Evolutionary conservation across 2,888 invertebrate species (phyloP), one percentile per base, ranked within the genome.

Genomic region (Teleiodes luculella): DNA sequence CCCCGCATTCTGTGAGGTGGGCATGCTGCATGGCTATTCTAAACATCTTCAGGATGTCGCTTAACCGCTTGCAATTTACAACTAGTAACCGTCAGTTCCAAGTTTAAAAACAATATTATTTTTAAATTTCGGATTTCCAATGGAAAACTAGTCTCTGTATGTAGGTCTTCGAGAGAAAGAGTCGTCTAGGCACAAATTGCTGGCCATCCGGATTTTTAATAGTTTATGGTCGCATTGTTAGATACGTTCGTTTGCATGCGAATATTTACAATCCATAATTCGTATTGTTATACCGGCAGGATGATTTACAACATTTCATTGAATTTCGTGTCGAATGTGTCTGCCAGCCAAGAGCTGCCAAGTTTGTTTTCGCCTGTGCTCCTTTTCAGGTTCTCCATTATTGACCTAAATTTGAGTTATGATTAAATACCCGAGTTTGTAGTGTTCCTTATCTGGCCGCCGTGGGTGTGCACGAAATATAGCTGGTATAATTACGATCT

Each of bases 401-500:
- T 78, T 80, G 78, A 63, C 78, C 78, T 73, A 79, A 83, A 86
- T 84, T 80, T 72, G 57, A 63, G 61, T 65, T 74, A 72, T 76
- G 72, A 79, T 82, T 78, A 71, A 78, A 80, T 79, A 78, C 77
- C 63, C 68, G 62, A 66, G 71, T 72, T 77, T 72, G 72, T 75
- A 73, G 75, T 69, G 71, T 78, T 75, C 65, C 60, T 70, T 73
- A 73, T 73, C 74, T 73, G 68, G 67, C 68, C 57, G 45, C 54
- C 65, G 67, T 81, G 79, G 80, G 78, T 80, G 79, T 78, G 76
- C 85, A 83, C 83, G 80, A 82, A 82, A 83, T 84, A 81, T 76
- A 76, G 79, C 71, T 72, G 70, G 74, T 72, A 76, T 87, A 86
- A 85, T 87, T 85, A 83, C 80, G 76, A 83, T 85, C 83, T 85